These are phyloP conservation scores for Heliocidaris erythrogramma DNA, from an alignment of 35 echinoderm and acorn worm species.

Conservation along the genomic window DNA sequence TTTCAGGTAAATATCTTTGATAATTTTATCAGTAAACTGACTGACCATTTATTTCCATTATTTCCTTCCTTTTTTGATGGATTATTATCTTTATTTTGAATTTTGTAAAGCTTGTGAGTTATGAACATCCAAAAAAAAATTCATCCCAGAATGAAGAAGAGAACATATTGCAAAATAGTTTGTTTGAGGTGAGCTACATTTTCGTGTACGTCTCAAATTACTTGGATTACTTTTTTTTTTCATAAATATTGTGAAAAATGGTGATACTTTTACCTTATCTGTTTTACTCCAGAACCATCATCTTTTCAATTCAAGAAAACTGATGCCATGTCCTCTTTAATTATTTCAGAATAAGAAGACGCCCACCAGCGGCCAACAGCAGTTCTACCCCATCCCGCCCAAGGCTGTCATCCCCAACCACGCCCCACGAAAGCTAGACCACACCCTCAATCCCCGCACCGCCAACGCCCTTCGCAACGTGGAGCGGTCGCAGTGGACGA, in stretches of 20 bases:
- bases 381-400: slow-evolving; percentile 93
- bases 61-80: too few relatives aligned
- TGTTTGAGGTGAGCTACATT: too few relatives aligned
- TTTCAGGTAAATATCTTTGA: slow-evolving; percentile 76
- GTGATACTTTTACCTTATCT: background rate
- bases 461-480: slow-evolving; percentile 92
- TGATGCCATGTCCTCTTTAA: background rate
- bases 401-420: slow-evolving; percentile 95
- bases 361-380: slow-evolving; percentile 79
- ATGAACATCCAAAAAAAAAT: background rate
- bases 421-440: slow-evolving; percentile 76
- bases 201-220: too few relatives aligned
- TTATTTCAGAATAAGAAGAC: slow-evolving; percentile 78
- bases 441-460: slow-evolving; percentile 69
- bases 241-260: background rate
- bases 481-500: slow-evolving; percentile 92
- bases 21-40: background rate
- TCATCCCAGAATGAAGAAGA: too few relatives aligned
- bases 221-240: background rate
- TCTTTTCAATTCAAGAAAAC: background rate
- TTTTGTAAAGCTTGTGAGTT: too few relatives aligned
- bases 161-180: too few relatives aligned
- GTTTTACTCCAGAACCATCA: background rate
- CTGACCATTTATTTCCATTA: too few relatives aligned
- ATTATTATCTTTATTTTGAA: too few relatives aligned